Conservation (phyloP, 1,140 invertebrate species). For the Rhysida immarginata region DNA sequence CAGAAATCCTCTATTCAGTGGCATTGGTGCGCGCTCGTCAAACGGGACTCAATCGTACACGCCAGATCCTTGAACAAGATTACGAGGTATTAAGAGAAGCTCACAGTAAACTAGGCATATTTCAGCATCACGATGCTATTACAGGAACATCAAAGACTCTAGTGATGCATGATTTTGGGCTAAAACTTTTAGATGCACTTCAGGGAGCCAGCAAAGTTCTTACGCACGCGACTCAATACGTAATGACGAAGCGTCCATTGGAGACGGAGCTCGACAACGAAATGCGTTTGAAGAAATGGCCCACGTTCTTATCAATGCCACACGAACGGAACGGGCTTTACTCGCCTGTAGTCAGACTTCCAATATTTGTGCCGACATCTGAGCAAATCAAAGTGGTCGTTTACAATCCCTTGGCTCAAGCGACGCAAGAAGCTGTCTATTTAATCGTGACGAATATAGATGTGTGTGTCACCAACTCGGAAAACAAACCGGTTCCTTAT, state of each 20-base stretch:
- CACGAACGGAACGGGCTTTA: slow-evolving; percentile 66
- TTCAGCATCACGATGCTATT: slow-evolving; percentile 93
- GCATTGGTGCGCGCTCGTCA: slow-evolving; percentile 57
- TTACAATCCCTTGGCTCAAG: slow-evolving; percentile 63
- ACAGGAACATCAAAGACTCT: slow-evolving; percentile 81
- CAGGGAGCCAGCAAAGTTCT: slow-evolving; percentile 60
- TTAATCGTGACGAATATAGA: slow-evolving; percentile 50
- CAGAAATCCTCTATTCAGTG: slow-evolving; percentile 78
- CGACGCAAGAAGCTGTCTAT: slow-evolving; percentile 54
- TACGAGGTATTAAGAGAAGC: slow-evolving; percentile 65
- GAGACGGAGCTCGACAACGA: slow-evolving; percentile 17
- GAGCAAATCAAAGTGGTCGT: slow-evolving; percentile 51
- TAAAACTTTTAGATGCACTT: slow-evolving; percentile 64
- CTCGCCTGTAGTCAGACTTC: slow-evolving; percentile 42
- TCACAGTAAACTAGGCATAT: slow-evolving; percentile 61
- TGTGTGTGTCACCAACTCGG: slow-evolving; percentile 51
- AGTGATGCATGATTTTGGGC: slow-evolving; percentile 79
- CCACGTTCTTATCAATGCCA: slow-evolving; percentile 48
- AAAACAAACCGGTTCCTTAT: slow-evolving; percentile 38
- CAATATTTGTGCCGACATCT: slow-evolving; percentile 10
- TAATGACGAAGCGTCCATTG: slow-evolving; percentile 37
- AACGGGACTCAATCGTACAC: slow-evolving; percentile 38
- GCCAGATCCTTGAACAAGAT: slow-evolving; percentile 53
- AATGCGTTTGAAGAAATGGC: slow-evolving; percentile 7
- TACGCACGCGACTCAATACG: slow-evolving; percentile 49